Base-by-base conservation (phyloP, 92 coral and sea anemone species). In the Bergia sp. region DNA sequence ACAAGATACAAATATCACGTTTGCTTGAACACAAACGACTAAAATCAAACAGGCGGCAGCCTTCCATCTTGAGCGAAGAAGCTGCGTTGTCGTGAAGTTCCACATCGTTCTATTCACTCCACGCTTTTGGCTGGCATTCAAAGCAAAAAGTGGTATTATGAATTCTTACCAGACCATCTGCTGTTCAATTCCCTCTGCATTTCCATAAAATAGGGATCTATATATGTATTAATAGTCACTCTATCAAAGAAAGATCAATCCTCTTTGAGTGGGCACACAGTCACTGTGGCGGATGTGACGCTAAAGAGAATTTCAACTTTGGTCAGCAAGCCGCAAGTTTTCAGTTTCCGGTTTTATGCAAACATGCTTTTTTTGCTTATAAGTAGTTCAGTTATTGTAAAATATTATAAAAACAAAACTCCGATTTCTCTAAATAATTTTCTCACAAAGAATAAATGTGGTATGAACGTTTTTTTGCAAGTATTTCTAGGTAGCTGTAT, bases 301-400 rank as follows among this genome's bases (percentile, higher is more conserved):
- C 47, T 78, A 57, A 66, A n/a, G 90, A 88, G 90, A 88, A 88
- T 88, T 69, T 81, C 61, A 37, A 41, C 21, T n/a, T 58, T 77
- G 90, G 79, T 65, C 90, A 88, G 20, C 7, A 61, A 61, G 18
- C 66, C 21, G 7, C 69, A 39, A 44, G 20, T 71, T 65, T 64
- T 69, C 76, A 12, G 36, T 4, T 82, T 64, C 86, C 58, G 81
- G 58, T 77, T 77, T 5, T 18, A 9, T 29, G 39, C 7, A 29
- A 29, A 36, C 37, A 9, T 29, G 29, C 29, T 29, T 3, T 5
- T 72, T 47, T 47, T 47, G 53, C 53, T 8, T 47, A 4, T 8
- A 47, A 47, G 29, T 29, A 29, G 29, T 29, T 29, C 29, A 29
- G 29, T 29, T 29, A 29, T 29, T 29, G 29, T 29, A 29, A 29